These are phyloP conservation scores for Ibidorhyncha struthersii DNA, from an alignment of 2,113 vertebrate species.

Conservation along the genomic window DNA sequence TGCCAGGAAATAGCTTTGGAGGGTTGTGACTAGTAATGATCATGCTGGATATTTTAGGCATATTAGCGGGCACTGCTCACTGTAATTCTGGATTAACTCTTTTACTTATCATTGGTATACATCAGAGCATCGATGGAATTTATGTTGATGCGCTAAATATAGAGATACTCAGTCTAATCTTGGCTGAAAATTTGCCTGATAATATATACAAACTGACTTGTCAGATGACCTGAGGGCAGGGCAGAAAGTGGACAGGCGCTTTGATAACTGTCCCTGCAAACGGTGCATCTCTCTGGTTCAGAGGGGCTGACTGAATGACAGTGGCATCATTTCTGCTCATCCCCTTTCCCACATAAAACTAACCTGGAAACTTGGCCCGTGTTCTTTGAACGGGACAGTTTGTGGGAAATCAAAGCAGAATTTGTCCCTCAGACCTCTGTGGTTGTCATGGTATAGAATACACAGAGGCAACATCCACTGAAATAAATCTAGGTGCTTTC, in stretches of 20 bases:
- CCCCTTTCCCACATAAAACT: background rate
- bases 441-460: background rate
- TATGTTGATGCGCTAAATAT: background rate
- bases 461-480: background rate
- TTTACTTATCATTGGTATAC: background rate
- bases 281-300: background rate
- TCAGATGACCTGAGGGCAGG: background rate
- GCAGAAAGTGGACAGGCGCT: background rate
- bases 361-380: background rate
- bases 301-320: background rate
- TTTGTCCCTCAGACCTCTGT: background rate
- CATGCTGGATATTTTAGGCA: constrained; percentile 55
- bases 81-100: constrained; percentile 42
- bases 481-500: background rate
- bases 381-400: background rate
- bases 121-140: background rate
- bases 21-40: constrained; percentile 51
- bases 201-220: background rate
- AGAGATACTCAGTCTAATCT: background rate
- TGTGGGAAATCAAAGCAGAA: background rate
- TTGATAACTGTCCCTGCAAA: background rate
- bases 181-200: background rate
- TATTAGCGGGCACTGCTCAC: constrained; percentile 27
- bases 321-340: background rate
- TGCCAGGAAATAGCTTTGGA: constrained; percentile 60